These are phyloP conservation scores for Periophthalmus magnuspinnatus DNA, from an alignment of 2,797 vertebrate species.

Conservation along the genomic window DNA sequence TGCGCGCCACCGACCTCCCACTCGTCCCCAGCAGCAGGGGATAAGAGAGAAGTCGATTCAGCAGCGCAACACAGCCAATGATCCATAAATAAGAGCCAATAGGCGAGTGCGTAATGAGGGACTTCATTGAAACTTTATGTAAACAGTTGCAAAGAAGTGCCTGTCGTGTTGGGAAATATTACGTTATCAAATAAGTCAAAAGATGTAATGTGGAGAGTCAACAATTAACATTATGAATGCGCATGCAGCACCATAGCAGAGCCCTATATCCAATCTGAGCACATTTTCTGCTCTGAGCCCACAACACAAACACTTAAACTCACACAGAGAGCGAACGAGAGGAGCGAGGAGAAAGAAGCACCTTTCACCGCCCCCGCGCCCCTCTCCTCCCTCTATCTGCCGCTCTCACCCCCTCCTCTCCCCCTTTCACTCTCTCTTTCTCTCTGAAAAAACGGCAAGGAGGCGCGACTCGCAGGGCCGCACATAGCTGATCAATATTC, in stretches of 20 bases:
- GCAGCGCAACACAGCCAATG: slow-evolving; percentile 58
- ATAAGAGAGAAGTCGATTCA: slow-evolving; percentile 58
- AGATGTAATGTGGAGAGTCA: slow-evolving; percentile 14
- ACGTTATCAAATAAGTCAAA: slow-evolving; percentile 15
- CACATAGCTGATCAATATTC: slow-evolving; percentile 97
- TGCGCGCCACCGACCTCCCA: slow-evolving; percentile 56
- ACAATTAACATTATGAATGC: slow-evolving; percentile 18
- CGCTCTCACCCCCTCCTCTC: slow-evolving; percentile 21
- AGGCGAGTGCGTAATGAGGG: slow-evolving; percentile 61
- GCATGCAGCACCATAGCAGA: slow-evolving; percentile 17
- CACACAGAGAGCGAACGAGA: slow-evolving; percentile 43
- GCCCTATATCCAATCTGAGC: slow-evolving; percentile 26
- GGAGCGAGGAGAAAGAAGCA: slow-evolving; percentile 59
- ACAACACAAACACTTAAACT: slow-evolving; percentile 60
- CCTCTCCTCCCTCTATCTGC: slow-evolving; percentile 51
- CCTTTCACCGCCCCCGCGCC: slow-evolving; percentile 52
- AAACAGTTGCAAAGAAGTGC: slow-evolving; percentile 45
- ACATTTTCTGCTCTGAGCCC: slow-evolving; percentile 27
- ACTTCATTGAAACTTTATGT: slow-evolving; percentile 64
- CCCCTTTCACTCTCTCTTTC: slow-evolving; percentile 64
- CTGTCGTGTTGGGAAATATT: slow-evolving; percentile 7
- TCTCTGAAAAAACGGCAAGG: slow-evolving; percentile 76
- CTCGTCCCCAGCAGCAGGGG: slow-evolving; percentile 51
- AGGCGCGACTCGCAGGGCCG: slow-evolving; percentile 87
- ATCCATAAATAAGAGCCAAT: slow-evolving; percentile 67